Evolutionary conservation across 2,888 invertebrate species (phyloP), one percentile per base, ranked within the genome.

Genomic region (Eupithecia inturbata): DNA sequence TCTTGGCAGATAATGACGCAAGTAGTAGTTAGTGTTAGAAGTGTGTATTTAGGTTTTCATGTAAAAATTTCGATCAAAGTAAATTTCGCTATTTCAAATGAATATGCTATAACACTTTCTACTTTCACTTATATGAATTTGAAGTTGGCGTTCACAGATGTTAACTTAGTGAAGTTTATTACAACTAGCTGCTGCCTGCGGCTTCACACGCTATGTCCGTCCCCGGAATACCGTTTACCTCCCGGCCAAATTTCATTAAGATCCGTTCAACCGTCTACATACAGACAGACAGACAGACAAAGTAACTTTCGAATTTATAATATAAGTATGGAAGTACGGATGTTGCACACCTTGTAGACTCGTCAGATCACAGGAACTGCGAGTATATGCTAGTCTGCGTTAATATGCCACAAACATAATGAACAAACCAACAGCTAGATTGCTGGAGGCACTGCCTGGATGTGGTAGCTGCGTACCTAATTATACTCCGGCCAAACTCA

Each of bases 291-390:
- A n/a, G n/a, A n/a, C n/a, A n/a, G n/a, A n/a, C n/a, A n/a, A n/a
- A n/a, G n/a, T n/a, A n/a, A n/a, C n/a, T n/a, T n/a, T n/a, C n/a
- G n/a, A n/a, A n/a, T n/a, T n/a, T n/a, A n/a, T n/a, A n/a, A n/a
- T n/a, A n/a, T n/a, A n/a, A n/a, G n/a, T n/a, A n/a, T n/a, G n/a
- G n/a, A n/a, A n/a, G n/a, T n/a, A n/a, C n/a, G n/a, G n/a, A 39
- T 73, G 87, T 89, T 19, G 88, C 87, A 88, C 87, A 88, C 77
- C 72, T 84, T 84, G 83, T 88, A 87, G 85, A 85, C 89, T 85
- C 82, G 72, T 78, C 77, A 57, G 80, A 79, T 76, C 78, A 87
- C 39, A 31, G 22, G 77, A 85, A 85, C 82, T 82, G 78, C 62
- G 79, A 87, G 86, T 84, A 87, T 86, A 87, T 86, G 86, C 85